Base-by-base conservation (phyloP, 2,113 vertebrate genomes). In the Phylloscopus whistleri region DNA sequence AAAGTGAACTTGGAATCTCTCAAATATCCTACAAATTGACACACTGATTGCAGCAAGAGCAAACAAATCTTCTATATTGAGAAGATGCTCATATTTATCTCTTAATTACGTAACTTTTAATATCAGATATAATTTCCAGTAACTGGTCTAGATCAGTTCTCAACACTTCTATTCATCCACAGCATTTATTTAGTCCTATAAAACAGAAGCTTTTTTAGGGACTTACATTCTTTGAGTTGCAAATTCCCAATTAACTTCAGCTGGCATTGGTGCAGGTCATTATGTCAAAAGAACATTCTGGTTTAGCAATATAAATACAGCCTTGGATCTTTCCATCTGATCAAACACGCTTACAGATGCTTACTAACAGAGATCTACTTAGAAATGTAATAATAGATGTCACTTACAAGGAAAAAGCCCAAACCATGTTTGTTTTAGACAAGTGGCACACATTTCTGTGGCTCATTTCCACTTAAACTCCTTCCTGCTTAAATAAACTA, bases 391-490 rank as follows among this genome's bases (percentile, higher is more conserved):
- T 80, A 95, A 92, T 92, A 80, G 48, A 82, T 89, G 52, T 87
- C 44, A 62, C 75, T 94, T 94, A 30, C 7, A 83, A 66, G 84
- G 77, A 73, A 93, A 93, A 87, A 84, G 76, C 26, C 62, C 44
- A 82, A 79, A 87, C 53, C 69, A 60, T 93, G 70, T 96, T 96
- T 97, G 91, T 82, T 96, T 97, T 96, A 95, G 84, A 91, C 92
- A 96, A 97, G 92, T 85, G 91, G 85, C 73, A 80, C 60, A 81
- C 62, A 74, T 95, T 86, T 80, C 84, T 91, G 91, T 72, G 74
- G 93, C 64, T 94, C 67, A 82, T 78, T 92, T 97, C 81, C 92
- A 84, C 89, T 96, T 93, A 94, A 95, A 83, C 58, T 93, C 67
- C 75, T 77, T 95, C 90, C 90, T 92, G 68, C 73, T 88, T 70